Conservation (phyloP, 2,113 vertebrate genomes). For the Hippocampus guttulatus region DNA sequence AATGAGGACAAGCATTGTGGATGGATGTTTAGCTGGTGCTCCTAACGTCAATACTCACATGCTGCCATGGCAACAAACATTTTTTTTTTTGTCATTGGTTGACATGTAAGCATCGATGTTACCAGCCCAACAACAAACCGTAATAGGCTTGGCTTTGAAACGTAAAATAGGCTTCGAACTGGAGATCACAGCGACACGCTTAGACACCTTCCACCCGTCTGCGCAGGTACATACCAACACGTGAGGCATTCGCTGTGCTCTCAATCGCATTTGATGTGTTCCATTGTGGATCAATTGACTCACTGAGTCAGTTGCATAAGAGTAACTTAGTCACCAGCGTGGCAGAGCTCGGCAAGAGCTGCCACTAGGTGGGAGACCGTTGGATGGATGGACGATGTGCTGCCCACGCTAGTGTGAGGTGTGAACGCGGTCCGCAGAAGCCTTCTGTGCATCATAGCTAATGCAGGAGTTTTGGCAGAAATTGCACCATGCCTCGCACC, state of each 20-base stretch:
- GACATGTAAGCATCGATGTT: neutral
- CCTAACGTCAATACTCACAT: neutral
- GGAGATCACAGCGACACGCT: slow-evolving; percentile 8
- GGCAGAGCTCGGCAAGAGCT: slow-evolving; percentile 37
- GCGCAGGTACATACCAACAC: neutral
- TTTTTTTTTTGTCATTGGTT: neutral
- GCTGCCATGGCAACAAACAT: slow-evolving; percentile 1
- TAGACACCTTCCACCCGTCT: neutral
- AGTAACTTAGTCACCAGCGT: slow-evolving; percentile 64
- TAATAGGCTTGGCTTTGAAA: neutral
- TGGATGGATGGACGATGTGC: slow-evolving; percentile 50
- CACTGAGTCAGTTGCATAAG: slow-evolving; percentile 65
- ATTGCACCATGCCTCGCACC: slow-evolving; percentile 36
- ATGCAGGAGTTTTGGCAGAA: slow-evolving; percentile 62
- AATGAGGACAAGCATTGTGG: neutral
- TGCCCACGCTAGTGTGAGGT: slow-evolving; percentile 63
- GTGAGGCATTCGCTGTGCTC: neutral
- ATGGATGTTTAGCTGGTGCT: neutral
- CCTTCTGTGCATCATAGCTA: slow-evolving; percentile 59
- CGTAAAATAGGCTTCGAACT: slow-evolving; percentile 49
- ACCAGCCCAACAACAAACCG: neutral
- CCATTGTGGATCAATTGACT: slow-evolving; percentile 55
- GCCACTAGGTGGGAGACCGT: slow-evolving; percentile 56
- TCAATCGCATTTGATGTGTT: slow-evolving; percentile 34
- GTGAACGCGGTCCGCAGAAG: slow-evolving; percentile 51